Evolutionary conservation across 2,113 vertebrate species (phyloP), one percentile per base, ranked within the genome.

Genomic region (Amazona vittata): DNA sequence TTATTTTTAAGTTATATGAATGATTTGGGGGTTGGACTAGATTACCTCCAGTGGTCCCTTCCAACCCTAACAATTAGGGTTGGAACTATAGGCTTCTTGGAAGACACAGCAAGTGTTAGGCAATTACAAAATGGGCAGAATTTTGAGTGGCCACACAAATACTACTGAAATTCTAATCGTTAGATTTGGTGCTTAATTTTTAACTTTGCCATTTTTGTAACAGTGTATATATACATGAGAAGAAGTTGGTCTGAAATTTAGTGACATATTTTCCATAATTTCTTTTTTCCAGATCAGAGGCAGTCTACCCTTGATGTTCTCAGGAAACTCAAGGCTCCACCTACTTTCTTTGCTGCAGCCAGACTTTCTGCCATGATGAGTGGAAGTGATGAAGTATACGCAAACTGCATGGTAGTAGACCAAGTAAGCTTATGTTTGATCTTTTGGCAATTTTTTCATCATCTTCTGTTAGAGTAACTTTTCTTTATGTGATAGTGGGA

Each of bases 341-440:
- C 98, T 43, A 81, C 94, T 12, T 97, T 98, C 67, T 89, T 98
- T 53, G 65, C 97, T 52, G 91, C 98, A 78, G 85, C 96, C 70
- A 97, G 77, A 75, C 97, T 96, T 68, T 97, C 98, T 57, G 94
- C 98, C 57, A 90, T 98, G 97, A 95, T 98, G 80, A 98, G 96
- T 89, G 98, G 98, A 81, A 98, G 83, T 5, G 97, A 98, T 74
- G 98, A 98, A 94, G 97, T 98, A 21, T 99, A 99, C 47, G 98
- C 98, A 81, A 99, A 99, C 85, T 97, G 98, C 92, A 99, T 99
- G 99, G 98, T 99, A 65, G 98, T 99, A 71, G 98, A 99, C 53
- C 98, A 98, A 97, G 99, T 99, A 97, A 95, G 83, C 26, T 85
- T 76, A 44, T 44, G 7, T 44, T 67, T 83, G 18, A 83, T 68